phyloP scores from a whole-genome alignment of 2,888 invertebrate species.

The Kuschelorhynchus macadamiae region DNA sequence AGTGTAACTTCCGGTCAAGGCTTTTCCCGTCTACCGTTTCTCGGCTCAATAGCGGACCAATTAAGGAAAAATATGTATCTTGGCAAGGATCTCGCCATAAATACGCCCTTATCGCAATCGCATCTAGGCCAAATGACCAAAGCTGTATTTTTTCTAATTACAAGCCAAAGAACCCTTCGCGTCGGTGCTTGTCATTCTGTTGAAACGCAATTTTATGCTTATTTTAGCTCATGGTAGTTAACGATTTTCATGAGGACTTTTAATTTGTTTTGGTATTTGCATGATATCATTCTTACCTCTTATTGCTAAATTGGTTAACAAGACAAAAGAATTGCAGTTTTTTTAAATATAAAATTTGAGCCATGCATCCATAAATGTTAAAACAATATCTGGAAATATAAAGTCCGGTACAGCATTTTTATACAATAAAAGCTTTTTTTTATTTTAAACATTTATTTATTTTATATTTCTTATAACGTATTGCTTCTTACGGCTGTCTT shows the following conservation, averaged over 20 bases:
- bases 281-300: neutral
- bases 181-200: slow-evolving; percentile 32
- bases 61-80: slow-evolving; percentile 51
- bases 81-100: slow-evolving; percentile 45
- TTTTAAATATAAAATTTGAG: too few species aligned
- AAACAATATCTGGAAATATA: too few species aligned
- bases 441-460: too few species aligned
- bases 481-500: too few species aligned
- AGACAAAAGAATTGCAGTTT: too few species aligned
- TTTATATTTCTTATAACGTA: too few species aligned
- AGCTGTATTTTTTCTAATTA: slow-evolving; percentile 46
- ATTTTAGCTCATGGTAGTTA: slow-evolving; percentile 31
- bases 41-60: slow-evolving; percentile 42
- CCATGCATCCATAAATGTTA: too few species aligned
- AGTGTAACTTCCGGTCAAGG: slow-evolving; percentile 27
- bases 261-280: neutral
- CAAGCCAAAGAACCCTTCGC: slow-evolving; percentile 36
- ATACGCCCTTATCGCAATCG: slow-evolving; percentile 43
- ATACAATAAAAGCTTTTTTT: too few species aligned
- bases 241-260: neutral
- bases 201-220: slow-evolving; percentile 45
- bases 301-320: too few species aligned
- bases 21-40: slow-evolving; percentile 18
- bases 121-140: slow-evolving; percentile 54
- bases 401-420: too few species aligned